A percentile compares a stretch with the other conserved stretches of the same genome.
Evolutionary conservation across 2,797 vertebrate species (phyloP).

Genomic region (Gallirallus australis): DNA sequence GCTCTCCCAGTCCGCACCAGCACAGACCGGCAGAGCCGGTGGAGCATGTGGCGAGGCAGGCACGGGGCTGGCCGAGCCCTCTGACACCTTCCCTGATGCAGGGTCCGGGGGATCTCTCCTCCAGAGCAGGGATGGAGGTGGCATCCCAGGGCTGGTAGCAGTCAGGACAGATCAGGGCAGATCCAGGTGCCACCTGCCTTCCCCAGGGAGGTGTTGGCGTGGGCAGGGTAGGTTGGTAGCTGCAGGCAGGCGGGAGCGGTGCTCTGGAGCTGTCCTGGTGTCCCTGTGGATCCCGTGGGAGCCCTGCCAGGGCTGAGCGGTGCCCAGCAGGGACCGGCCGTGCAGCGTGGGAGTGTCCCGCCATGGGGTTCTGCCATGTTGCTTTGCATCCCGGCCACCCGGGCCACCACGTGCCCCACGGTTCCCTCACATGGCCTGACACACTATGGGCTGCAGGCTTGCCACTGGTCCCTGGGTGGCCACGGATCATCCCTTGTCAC

Average conservation of each 20-base stretch:
- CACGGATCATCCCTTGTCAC: fast-evolving
- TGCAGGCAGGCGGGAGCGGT: not conserved
- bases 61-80: fast-evolving
- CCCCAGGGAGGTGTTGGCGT: not conserved
- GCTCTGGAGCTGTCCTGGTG: not conserved
- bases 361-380: not conserved
- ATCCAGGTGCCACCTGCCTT: not conserved
- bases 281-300: not conserved
- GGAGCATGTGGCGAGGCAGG: not conserved
- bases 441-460: fast-evolving
- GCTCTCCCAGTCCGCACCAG: not conserved
- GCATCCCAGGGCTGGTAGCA: not conserved
- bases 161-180: not conserved
- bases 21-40: not conserved
- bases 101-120: not conserved
- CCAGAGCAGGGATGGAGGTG: not conserved
- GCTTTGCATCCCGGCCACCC: fast-evolving
- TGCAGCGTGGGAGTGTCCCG: not conserved
- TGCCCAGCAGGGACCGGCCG: not conserved
- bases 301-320: not conserved
- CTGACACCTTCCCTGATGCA: fast-evolving
- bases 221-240: not conserved
- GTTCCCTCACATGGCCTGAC: not conserved
- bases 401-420: not conserved
- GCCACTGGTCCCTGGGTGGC: fast-evolving